phyloP scores from a whole-genome alignment of 2,797 vertebrate genomes.

The Merluccius polli region DNA sequence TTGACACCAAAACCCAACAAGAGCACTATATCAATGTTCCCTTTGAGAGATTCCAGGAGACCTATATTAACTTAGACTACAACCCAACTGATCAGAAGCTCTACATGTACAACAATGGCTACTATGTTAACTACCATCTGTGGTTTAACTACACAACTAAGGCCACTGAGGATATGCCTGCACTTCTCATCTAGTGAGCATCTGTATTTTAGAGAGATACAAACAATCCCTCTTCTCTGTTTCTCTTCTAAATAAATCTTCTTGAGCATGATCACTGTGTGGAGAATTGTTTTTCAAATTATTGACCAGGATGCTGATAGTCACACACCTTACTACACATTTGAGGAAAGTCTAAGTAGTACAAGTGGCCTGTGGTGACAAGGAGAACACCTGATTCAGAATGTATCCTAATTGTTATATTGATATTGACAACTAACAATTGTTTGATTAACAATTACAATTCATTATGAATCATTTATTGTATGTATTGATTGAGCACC shows the following conservation, averaged over 20 bases:
- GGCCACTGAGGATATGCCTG: constrained; percentile 19
- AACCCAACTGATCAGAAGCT: constrained; percentile 71
- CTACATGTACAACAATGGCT: constrained; percentile 72
- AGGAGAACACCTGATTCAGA: background rate
- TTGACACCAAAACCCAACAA: constrained; percentile 60
- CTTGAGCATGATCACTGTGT: constrained; percentile 40
- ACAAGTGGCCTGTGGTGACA: background rate
- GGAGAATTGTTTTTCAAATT: constrained; percentile 16
- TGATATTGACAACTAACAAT: background rate
- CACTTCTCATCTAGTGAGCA: constrained; percentile 15
- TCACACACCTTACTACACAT: background rate
- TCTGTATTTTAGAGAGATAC: constrained; percentile 8
- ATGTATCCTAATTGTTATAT: background rate
- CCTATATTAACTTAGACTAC: constrained; percentile 61
- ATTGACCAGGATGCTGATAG: background rate
- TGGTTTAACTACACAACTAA: constrained; percentile 56
- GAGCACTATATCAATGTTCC: constrained; percentile 54
- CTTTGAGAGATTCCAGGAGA: constrained; percentile 65
- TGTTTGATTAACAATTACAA: background rate
- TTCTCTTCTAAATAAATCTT: constrained; percentile 48
- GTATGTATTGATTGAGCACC: background rate
- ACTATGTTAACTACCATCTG: constrained; percentile 62
- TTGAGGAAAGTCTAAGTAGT: background rate
- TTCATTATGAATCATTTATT: background rate
- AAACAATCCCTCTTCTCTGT: background rate